These are phyloP conservation scores for Chiloscyllium punctatum DNA, from an alignment of 2,797 vertebrate genomes.

Conservation along the genomic window DNA sequence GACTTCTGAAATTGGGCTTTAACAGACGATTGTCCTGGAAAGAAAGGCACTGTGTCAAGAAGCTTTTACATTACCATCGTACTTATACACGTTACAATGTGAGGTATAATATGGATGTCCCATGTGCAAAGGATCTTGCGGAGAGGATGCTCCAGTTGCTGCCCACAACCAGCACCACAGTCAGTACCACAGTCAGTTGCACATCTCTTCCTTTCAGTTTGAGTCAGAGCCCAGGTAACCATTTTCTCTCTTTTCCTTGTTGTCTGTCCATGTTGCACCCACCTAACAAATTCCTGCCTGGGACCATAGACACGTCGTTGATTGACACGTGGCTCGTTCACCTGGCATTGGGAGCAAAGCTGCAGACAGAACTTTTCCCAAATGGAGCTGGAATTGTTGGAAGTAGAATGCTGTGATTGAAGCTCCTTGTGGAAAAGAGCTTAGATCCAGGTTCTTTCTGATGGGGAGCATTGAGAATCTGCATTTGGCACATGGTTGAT, in stretches of 20 bases:
- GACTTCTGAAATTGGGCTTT: not conserved
- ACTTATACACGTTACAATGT: not conserved
- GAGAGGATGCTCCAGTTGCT: not conserved
- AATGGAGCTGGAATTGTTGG: not conserved
- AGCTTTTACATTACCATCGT: not conserved
- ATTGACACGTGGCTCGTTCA: not conserved
- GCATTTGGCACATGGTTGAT: not conserved
- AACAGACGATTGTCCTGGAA: not conserved
- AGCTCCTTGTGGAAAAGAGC: not conserved
- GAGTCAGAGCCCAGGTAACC: not conserved
- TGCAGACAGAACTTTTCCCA: not conserved
- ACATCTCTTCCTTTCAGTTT: not conserved
- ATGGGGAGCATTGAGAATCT: not conserved
- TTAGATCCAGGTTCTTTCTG: too few species aligned
- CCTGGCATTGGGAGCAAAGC: not conserved
- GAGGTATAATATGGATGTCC: not conserved
- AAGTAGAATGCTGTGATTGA: not conserved
- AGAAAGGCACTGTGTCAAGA: not conserved
- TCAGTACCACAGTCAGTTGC: not conserved
- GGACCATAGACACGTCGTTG: not conserved
- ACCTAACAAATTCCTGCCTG: too few species aligned
- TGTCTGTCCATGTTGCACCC: not conserved
- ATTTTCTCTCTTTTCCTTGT: not conserved
- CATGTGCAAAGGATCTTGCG: not conserved
- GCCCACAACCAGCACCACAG: constrained; percentile 1